Conservation (phyloP, 2,113 vertebrate genomes). For the Microtus richardsoni region DNA sequence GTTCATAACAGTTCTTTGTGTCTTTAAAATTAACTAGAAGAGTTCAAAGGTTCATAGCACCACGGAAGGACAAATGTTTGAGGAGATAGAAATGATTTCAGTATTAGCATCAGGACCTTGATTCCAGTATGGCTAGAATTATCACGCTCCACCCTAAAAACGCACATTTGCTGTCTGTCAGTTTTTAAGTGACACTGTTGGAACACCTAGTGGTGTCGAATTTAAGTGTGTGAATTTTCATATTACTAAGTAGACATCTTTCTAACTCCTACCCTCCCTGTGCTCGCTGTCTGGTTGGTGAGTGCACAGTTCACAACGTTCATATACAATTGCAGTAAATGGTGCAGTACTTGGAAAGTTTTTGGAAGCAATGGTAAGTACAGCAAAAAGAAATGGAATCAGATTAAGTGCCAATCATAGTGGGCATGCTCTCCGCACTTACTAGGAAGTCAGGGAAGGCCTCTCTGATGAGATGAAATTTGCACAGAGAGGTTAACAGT, state of each 20-base stretch:
- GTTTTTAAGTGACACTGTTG: not conserved
- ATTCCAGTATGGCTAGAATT: not conserved
- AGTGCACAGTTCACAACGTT: not conserved
- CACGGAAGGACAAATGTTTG: not conserved
- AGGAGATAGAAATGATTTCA: not conserved
- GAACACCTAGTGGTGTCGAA: not conserved
- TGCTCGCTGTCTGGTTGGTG: not conserved
- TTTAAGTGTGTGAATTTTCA: not conserved
- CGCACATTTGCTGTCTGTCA: not conserved
- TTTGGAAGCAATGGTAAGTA: not conserved
- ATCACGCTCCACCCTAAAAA: not conserved
- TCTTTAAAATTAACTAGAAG: not conserved
- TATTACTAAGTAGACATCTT: not conserved
- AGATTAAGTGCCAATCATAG: not conserved
- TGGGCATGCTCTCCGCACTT: not conserved
- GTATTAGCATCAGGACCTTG: not conserved
- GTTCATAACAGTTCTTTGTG: not conserved
- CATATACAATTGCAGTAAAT: not conserved
- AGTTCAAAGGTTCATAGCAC: not conserved
- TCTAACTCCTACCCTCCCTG: not conserved
- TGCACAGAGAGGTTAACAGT: not conserved
- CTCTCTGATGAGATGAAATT: not conserved
- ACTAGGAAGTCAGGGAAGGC: not conserved
- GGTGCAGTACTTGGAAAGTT: not conserved
- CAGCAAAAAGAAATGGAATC: not conserved